A percentile compares a stretch with the other conserved stretches of the same genome.
phyloP scores from a whole-genome alignment of 2,797 vertebrate species.

The Urosaurus nigricauda region DNA sequence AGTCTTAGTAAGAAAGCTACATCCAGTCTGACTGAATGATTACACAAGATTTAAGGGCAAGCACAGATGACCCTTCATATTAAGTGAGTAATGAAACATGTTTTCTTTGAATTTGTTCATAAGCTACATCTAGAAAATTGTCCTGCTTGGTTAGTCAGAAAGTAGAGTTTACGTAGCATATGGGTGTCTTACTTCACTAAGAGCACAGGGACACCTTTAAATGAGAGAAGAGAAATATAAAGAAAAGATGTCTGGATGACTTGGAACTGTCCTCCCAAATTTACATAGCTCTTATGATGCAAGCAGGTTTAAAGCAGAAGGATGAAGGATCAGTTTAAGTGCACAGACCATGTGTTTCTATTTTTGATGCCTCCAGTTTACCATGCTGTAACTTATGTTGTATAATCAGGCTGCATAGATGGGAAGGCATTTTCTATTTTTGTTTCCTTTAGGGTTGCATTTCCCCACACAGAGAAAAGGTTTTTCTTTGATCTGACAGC shows the following conservation, averaged over 20 bases:
- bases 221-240: not conserved
- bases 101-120: not conserved
- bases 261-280: not conserved
- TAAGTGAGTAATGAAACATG: not conserved
- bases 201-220: not conserved
- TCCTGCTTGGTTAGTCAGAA: not conserved
- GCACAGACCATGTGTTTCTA: not conserved
- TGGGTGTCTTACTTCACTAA: not conserved
- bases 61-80: not conserved
- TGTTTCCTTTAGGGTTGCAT: not conserved
- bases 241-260: not conserved
- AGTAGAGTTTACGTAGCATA: not conserved
- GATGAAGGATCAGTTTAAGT: not conserved
- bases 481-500: not conserved
- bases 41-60: not conserved
- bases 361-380: not conserved
- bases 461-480: not conserved
- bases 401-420: not conserved
- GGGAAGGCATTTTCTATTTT: not conserved
- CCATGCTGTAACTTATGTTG: not conserved
- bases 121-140: conserved; percentile 1
- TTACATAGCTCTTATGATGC: not conserved
- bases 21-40: not conserved
- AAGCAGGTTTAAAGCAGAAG: not conserved
- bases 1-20: not conserved